Percentiles rank a stretch among this genome's conserved stretches.
Conservation (phyloP, 2,113 vertebrate species). For the Nerophis ophidion region DNA sequence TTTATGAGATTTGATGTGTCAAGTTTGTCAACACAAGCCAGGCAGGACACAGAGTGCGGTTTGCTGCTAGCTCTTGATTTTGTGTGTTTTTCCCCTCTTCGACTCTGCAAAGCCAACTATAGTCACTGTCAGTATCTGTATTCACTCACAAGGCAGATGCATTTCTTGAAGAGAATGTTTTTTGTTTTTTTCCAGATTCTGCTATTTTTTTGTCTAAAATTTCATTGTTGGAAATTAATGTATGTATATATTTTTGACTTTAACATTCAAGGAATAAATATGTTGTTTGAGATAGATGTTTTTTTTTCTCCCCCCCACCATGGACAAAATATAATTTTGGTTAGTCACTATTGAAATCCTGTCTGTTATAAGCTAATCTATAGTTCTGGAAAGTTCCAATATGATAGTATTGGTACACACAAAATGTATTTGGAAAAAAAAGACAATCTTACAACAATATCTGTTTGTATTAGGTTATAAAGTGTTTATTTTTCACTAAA, state of each 20-base stretch:
- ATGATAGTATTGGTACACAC: slow-evolving; percentile 37
- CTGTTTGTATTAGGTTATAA: slow-evolving; percentile 15
- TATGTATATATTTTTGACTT: slow-evolving; percentile 64
- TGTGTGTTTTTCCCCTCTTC: slow-evolving; percentile 18
- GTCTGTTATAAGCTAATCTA: slow-evolving; percentile 4
- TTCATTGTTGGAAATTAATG: slow-evolving; percentile 58
- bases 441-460: slow-evolving; percentile 67
- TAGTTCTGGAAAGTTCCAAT: slow-evolving; percentile 12
- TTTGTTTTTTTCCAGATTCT: slow-evolving; percentile 59
- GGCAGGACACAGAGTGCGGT: slow-evolving; percentile 53
- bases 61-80: slow-evolving; percentile 62
- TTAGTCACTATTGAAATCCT: slow-evolving; percentile 21
- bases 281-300: slow-evolving; percentile 46
- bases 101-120: slow-evolving; percentile 19
- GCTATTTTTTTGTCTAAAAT: slow-evolving; percentile 46
- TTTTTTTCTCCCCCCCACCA: slow-evolving; percentile 39
- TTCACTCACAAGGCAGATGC: slow-evolving; percentile 44
- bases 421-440: slow-evolving; percentile 38
- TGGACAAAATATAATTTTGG: slow-evolving; percentile 38
- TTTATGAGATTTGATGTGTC: slow-evolving; percentile 15
- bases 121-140: slow-evolving; percentile 47
- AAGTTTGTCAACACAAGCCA: slow-evolving; percentile 40
- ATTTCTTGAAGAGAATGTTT: slow-evolving; percentile 47
- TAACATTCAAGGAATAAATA: slow-evolving; percentile 64
- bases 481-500: slow-evolving; percentile 8